Conservation (phyloP, 2,888 invertebrate species). For the Polymixis lichenea region DNA sequence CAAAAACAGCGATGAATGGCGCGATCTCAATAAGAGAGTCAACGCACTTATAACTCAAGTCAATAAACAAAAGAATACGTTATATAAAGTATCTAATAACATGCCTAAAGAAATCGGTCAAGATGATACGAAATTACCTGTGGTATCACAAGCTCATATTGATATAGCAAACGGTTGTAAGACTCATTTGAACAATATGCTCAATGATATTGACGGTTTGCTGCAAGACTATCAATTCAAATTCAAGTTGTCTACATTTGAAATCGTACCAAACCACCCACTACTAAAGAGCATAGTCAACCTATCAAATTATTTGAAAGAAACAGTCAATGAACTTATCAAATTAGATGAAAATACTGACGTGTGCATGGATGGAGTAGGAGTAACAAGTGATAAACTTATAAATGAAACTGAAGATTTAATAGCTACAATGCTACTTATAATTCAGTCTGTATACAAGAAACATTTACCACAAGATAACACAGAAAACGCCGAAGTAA, state of each 20-base stretch:
- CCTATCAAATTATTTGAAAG: conserved; percentile 75
- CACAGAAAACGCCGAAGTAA: conserved; percentile 76
- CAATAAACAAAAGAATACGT: conserved; percentile 81
- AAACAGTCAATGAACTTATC: conserved; percentile 71
- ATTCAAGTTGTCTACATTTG: conserved; percentile 71
- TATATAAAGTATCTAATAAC: conserved; percentile 78
- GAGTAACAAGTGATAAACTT: conserved; percentile 65
- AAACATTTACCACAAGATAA: conserved; percentile 80
- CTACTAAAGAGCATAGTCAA: conserved; percentile 78
- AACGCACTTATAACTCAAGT: conserved; percentile 78
- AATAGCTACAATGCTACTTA: conserved; percentile 80
- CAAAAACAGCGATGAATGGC: conserved; percentile 85
- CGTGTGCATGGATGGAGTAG: conserved; percentile 74
- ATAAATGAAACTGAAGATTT: conserved; percentile 81
- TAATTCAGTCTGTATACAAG: conserved; percentile 83
- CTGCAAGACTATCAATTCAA: conserved; percentile 78
- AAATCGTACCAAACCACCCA: conserved; percentile 78
- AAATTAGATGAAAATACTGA: conserved; percentile 73
- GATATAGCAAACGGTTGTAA: conserved; percentile 79
- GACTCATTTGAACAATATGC: conserved; percentile 75
- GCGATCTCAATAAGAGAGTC: conserved; percentile 76
- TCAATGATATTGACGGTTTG: conserved; percentile 73
- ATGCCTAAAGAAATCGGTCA: conserved; percentile 79
- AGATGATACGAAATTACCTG: conserved; percentile 63
- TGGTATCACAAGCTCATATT: conserved; percentile 81